Conservation (phyloP, 2,113 vertebrate genomes). For the Calonectris borealis region DNA sequence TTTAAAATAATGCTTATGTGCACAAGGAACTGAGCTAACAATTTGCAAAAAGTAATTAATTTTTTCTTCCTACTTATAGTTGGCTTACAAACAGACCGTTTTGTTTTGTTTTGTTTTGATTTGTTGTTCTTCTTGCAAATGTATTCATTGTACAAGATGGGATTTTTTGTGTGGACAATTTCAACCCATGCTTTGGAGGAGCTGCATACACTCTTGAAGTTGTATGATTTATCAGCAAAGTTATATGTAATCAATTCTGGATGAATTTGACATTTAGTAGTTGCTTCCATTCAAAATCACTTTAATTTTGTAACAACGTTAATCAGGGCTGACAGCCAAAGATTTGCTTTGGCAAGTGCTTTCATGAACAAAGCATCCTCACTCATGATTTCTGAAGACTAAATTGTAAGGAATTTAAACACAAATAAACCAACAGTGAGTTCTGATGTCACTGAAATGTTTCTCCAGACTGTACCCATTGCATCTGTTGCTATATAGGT, state of each 20-base stretch:
- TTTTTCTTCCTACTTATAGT: neutral
- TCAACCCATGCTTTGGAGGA: neutral
- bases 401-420: neutral
- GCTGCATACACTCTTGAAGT: neutral
- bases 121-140: neutral
- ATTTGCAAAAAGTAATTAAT: neutral
- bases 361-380: neutral
- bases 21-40: neutral
- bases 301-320: neutral
- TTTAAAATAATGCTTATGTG: neutral
- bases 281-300: neutral
- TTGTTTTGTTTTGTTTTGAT: neutral
- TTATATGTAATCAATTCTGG: neutral
- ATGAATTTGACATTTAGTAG: neutral
- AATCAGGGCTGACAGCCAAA: neutral
- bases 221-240: neutral
- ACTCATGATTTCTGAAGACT: neutral
- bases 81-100: neutral
- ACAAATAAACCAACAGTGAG: neutral
- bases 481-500: neutral
- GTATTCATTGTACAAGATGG: neutral
- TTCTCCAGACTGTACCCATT: neutral
- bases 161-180: fast-evolving
- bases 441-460: neutral
- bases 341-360: neutral